Base-by-base conservation (phyloP, 1,140 invertebrate species). In the Diachasmimorpha longicaudata region DNA sequence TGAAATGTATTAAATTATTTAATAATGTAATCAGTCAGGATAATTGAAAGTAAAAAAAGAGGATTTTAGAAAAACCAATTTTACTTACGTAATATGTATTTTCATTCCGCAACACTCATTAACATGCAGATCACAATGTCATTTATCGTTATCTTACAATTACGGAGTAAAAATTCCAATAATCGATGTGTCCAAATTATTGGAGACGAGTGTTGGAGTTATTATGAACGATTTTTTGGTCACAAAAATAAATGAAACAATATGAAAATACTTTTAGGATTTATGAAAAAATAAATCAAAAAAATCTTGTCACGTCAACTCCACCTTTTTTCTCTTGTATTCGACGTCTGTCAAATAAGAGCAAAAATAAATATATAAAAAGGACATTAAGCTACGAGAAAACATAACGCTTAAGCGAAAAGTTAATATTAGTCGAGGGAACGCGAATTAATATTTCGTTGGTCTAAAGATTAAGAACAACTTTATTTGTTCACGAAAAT, bases 211-310 rank as follows among this genome's bases (percentile, higher is more conserved):
- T 21, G 19, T 55, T 55, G 48, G 48, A n/a, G 48, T 21, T 25
- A 63, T 63, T 63, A 63, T 63, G 58, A 21, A 14, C 23, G 58
- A 63, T 63, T 63, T 63, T 63, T 63, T 25, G 58, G 58, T 63
- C 4, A 25, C 11, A 25, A 63, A 63, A 63, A 25, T 19, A 63
- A 63, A 25, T 16, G 52, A 58, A 21, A 16, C 13, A 25, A 63
- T 9, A 63, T 4, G 23, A 63, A 25, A 23, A 63, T 31, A 63
- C 14, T 31, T 63, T 63, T 19, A 25, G 58, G 10, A 31, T 63
- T 4, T 4, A 63, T 25, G n/a, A 55, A 16, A 31, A 31, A 31
- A 31, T 31, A 31, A 19, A 55, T 25, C 19, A 19, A 25, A 63
- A 13, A 63, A 23, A 19, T 25, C 13, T 42, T 11, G 39, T 42